Conservation (phyloP, 2,113 vertebrate species). For the Phyllostomus discolor region DNA sequence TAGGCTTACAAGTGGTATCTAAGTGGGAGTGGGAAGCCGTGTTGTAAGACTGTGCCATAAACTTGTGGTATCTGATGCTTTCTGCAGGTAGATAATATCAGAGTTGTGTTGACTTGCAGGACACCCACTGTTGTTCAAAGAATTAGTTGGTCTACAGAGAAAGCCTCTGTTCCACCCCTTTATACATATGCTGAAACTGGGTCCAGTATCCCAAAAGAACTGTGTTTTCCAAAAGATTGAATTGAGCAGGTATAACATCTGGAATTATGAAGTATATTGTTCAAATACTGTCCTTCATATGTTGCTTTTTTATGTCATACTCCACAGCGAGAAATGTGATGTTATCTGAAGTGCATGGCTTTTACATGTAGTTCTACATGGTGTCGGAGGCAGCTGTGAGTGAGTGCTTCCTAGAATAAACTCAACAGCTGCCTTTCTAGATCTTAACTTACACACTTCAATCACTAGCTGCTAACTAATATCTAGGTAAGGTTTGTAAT, state of each 20-base stretch:
- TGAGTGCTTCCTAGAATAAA: neutral
- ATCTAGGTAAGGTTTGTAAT: neutral
- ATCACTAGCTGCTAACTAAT: neutral
- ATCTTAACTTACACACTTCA: neutral
- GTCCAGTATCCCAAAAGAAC: neutral
- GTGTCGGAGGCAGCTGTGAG: neutral
- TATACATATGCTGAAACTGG: neutral
- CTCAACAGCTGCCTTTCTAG: neutral
- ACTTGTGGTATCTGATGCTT: neutral
- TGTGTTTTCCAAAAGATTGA: neutral
- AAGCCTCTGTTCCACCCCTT: no score
- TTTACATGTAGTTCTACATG: neutral
- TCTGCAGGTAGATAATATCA: neutral
- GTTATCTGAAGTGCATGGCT: neutral
- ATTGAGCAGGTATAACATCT: neutral
- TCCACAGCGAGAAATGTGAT: neutral
- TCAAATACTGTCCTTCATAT: neutral
- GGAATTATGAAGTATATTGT: neutral
- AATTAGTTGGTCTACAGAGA: neutral
- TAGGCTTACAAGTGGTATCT: neutral
- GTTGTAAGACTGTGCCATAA: neutral
- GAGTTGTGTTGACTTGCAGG: neutral
- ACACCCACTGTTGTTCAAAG: neutral
- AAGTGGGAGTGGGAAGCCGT: no score
- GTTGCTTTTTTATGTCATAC: neutral